These are phyloP conservation scores for Geotrypetes seraphini DNA, from an alignment of 2,797 vertebrate species.

Conservation along the genomic window DNA sequence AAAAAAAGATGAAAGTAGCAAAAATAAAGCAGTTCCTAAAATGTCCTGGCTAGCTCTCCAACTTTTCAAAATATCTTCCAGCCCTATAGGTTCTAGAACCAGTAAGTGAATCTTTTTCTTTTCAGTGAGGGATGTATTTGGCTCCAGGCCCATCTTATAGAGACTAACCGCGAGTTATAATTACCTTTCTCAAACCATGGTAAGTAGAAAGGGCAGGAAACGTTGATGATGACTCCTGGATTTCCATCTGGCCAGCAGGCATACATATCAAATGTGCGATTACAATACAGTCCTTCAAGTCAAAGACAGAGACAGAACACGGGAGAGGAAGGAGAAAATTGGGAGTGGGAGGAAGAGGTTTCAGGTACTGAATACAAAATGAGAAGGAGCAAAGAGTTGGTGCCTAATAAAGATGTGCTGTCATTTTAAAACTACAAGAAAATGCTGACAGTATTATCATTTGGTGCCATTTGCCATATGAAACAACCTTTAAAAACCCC, in stretches of 20 bases:
- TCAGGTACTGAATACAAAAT: rapidly evolving
- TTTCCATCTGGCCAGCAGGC: constrained; percentile 80
- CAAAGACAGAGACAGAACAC: rapidly evolving
- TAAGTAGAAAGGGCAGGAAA: constrained; percentile 80
- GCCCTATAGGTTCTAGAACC: no score
- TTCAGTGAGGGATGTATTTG: no score
- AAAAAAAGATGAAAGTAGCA: no score
- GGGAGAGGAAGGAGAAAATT: neutral
- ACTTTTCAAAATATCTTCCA: no score
- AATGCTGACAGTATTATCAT: no score
- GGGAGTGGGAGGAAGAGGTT: no score
- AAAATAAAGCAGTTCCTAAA: no score
- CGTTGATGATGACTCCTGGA: constrained; percentile 59
- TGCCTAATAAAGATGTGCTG: neutral
- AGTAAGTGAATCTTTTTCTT: no score
- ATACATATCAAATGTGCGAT: constrained; percentile 78
- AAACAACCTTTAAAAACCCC: no score
- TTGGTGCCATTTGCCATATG: no score
- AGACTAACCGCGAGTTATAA: neutral
- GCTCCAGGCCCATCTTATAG: no score
- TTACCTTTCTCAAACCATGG: constrained; percentile 79
- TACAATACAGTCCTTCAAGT: constrained; percentile 62
- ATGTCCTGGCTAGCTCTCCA: no score
- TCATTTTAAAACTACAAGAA: neutral
- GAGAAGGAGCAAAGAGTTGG: rapidly evolving